These are phyloP conservation scores for Apotomis capreana DNA, from an alignment of 2,888 invertebrate species.

Conservation along the genomic window DNA sequence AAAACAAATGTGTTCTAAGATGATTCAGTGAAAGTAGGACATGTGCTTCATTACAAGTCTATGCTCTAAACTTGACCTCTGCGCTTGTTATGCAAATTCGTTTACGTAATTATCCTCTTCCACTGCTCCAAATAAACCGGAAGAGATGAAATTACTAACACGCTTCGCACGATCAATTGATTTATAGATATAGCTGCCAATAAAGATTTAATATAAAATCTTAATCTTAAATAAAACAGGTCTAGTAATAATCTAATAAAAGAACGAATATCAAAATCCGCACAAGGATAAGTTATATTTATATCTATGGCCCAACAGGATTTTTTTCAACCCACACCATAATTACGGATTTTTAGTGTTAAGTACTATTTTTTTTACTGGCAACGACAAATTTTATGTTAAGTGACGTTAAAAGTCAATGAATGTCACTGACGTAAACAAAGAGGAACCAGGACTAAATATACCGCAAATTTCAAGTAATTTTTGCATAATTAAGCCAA, in stretches of 20 bases:
- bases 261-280: no score
- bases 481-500: no score
- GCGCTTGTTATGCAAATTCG: conserved; percentile 48
- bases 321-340: no score
- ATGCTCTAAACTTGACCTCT: conserved; percentile 54
- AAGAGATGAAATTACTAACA: conserved; percentile 40
- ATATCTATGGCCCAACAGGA: no score
- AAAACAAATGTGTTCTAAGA: background rate
- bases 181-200: background rate
- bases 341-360: no score
- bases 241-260: background rate
- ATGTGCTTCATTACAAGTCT: conserved; percentile 27
- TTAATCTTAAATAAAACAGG: background rate
- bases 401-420: no score
- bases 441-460: no score
- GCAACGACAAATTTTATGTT: no score
- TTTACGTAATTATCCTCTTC: conserved; percentile 44
- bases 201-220: background rate
- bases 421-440: no score
- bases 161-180: background rate
- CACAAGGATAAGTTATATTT: no score
- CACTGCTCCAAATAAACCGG: conserved; percentile 45
- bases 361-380: no score
- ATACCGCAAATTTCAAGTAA: no score
- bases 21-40: conserved; percentile 44